Evolutionary conservation across 2,888 invertebrate genomes (phyloP).

Genomic region (Drosophila formosana): DNA sequence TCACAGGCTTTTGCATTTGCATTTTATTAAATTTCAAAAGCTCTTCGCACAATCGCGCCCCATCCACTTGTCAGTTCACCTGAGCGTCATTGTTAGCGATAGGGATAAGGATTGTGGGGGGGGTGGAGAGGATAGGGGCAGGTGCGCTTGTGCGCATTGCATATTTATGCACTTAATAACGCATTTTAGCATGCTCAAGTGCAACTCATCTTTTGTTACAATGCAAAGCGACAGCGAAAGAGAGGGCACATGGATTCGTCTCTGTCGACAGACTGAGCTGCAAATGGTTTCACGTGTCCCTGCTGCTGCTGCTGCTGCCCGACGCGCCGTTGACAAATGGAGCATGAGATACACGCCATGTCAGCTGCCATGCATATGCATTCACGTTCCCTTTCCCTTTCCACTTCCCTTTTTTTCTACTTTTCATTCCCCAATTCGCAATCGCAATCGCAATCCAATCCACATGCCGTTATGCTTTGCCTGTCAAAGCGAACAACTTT

Average conservation of each 20-base stretch:
- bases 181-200: conserved; percentile 80
- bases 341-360: conserved; percentile 65
- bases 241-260: conserved; percentile 1
- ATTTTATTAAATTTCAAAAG: conserved; percentile 80
- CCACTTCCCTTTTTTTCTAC: neutral
- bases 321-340: conserved; percentile 66
- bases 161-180: conserved; percentile 82
- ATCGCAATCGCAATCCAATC: conserved; percentile 45
- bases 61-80: conserved; percentile 57
- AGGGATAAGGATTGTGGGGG: conserved; percentile 1
- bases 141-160: conserved; percentile 58
- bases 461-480: conserved; percentile 35
- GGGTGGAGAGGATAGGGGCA: conserved; percentile 3
- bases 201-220: conserved; percentile 79
- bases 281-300: conserved; percentile 52
- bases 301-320: conserved; percentile 5
- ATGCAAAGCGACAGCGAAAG: conserved; percentile 9
- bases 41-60: conserved; percentile 56
- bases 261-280: conserved; percentile 21
- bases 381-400: neutral
- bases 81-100: conserved; percentile 61
- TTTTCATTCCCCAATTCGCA: conserved; percentile 29
- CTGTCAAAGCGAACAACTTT: conserved; percentile 47
- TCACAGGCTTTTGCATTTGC: conserved; percentile 72
- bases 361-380: conserved; percentile 47